phyloP scores from a whole-genome alignment of 1,140 invertebrate genomes.

The Colletes latitarsis region DNA sequence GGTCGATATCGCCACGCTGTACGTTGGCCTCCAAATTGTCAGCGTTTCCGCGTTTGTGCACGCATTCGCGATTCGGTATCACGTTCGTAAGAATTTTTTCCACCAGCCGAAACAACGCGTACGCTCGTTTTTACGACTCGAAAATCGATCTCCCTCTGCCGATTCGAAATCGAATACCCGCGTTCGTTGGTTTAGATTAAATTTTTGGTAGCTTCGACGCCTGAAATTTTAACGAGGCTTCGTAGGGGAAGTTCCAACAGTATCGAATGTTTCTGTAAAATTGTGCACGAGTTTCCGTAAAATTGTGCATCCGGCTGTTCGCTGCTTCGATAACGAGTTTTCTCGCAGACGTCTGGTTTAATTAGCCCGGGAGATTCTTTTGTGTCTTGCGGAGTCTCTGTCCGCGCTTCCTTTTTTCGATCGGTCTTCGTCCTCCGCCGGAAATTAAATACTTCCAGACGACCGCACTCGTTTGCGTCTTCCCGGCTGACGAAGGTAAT shows the following conservation, averaged over 20 bases:
- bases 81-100: too few relatives aligned
- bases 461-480: neutral
- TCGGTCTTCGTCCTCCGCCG: neutral
- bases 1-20: too few relatives aligned
- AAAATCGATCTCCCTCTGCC: too few relatives aligned
- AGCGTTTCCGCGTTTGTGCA: too few relatives aligned
- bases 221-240: too few relatives aligned
- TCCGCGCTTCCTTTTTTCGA: neutral
- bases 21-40: too few relatives aligned
- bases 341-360: neutral
- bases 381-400: neutral
- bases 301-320: neutral
- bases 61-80: too few relatives aligned
- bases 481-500: neutral
- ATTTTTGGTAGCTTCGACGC: too few relatives aligned
- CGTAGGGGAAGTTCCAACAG: too few relatives aligned
- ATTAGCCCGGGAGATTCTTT: constrained; percentile 5
- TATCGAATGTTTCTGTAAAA: neutral
- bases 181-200: too few relatives aligned
- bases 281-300: neutral
- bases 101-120: too few relatives aligned
- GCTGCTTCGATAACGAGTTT: neutral
- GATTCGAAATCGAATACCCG: too few relatives aligned
- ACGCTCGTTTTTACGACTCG: neutral
- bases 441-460: constrained; percentile 39